Percentiles rank a stretch among this genome's conserved stretches.
Conservation (phyloP, 1,140 invertebrate genomes). For the Brachionus angularis region DNA sequence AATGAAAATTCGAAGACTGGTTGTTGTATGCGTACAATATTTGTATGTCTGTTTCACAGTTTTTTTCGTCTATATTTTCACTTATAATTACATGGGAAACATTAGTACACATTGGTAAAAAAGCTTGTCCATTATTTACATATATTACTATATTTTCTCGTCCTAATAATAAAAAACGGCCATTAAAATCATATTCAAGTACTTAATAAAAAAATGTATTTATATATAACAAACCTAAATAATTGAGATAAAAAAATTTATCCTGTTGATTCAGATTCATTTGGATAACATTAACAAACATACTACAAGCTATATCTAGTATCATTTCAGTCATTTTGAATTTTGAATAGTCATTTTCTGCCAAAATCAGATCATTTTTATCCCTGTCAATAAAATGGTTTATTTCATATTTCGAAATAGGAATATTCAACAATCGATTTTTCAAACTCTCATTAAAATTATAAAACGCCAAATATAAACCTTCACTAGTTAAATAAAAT, state of each 20-base stretch:
- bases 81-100: neutral
- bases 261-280: too few relatives aligned
- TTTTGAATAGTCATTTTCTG: neutral
- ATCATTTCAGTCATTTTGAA: too few relatives aligned
- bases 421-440: neutral
- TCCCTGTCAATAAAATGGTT: neutral
- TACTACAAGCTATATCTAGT: too few relatives aligned
- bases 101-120: neutral
- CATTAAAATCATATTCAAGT: neutral
- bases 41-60: neutral
- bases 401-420: neutral
- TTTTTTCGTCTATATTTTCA: neutral
- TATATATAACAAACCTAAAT: too few relatives aligned
- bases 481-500: neutral
- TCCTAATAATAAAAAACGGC: neutral
- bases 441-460: neutral
- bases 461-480: neutral
- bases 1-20: neutral
- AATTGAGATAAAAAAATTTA: too few relatives aligned
- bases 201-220: too few relatives aligned
- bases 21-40: neutral
- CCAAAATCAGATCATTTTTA: neutral
- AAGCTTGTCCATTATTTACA: conserved; percentile 9
- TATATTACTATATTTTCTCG: neutral
- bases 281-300: too few relatives aligned